A percentile compares a stretch with the other conserved stretches of the same genome.
Conservation (phyloP, 2,113 vertebrate genomes). For the Osmerus mordax region DNA sequence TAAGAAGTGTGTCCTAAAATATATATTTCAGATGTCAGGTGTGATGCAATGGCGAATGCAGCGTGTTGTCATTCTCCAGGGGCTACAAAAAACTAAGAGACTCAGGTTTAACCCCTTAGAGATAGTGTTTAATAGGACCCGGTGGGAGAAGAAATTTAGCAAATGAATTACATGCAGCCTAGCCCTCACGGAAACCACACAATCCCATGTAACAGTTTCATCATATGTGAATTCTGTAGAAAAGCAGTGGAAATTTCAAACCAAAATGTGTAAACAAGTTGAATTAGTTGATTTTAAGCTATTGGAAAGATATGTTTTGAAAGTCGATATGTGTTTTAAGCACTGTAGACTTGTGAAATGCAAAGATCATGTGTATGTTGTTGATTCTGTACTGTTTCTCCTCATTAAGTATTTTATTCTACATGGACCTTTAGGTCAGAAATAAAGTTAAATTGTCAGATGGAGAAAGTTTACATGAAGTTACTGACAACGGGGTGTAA, state of each 20-base stretch:
- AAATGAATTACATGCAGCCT: conserved; percentile 55
- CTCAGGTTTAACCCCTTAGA: conserved; percentile 8
- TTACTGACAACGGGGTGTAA: neutral
- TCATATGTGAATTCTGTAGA: conserved; percentile 48
- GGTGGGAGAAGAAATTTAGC: conserved; percentile 33
- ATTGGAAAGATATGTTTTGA: neutral
- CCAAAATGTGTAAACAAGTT: neutral
- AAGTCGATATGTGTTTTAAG: neutral
- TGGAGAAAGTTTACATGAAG: no score
- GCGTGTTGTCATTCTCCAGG: conserved; percentile 44
- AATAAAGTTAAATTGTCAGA: no score
- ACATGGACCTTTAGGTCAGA: no score
- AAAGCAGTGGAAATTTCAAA: conserved; percentile 5
- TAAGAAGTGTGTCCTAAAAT: neutral
- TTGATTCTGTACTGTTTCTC: no score
- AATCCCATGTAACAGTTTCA: conserved; percentile 61
- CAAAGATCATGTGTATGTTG: no score
- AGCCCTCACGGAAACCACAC: conserved; percentile 19
- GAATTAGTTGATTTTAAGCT: neutral
- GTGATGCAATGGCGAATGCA: conserved; percentile 59
- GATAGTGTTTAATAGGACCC: conserved; percentile 61
- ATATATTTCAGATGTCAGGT: neutral
- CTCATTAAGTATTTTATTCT: no score
- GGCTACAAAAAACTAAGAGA: conserved; percentile 7
- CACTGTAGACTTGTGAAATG: neutral